Evolutionary conservation across 1,140 invertebrate genomes (phyloP), one percentile per base, ranked within the genome.

Genomic region (Apis laboriosa): DNA sequence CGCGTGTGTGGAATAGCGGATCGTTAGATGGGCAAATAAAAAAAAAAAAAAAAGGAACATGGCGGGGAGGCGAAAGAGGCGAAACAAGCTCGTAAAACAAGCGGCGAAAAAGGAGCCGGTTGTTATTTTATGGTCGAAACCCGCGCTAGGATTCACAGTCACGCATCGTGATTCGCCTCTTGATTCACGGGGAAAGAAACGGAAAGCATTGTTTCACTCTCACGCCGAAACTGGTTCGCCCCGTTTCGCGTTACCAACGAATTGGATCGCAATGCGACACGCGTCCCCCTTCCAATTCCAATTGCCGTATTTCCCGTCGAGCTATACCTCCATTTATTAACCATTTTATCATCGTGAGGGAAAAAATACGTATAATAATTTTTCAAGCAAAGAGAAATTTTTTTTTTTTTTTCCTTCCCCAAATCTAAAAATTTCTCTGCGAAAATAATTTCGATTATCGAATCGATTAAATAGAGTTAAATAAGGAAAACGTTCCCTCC

Each of bases 141-240:
- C 17, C 73, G 75, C 34, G 68, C 53, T 63, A 87, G 84, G 81
- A 89, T 89, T 84, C 84, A 79, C 83, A 81, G 84, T 87, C 84
- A 89, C 81, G 88, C 85, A 86, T 70, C 78, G 84, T 76, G 86
- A 87, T 85, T 85, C 78, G 75, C 28, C 60, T 78, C 60, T 76
- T 53, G 70, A 88, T 76, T 63, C 75, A 49, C 53, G 21, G 15
- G 66, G 43, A 77, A 87, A 86, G 85, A 88, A 88, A 87, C 71
- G 83, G 86, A 85, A 88, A 88, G 75, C 77, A 79, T 88, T 76
- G 80, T 79, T 76, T 88, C 83, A 79, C 78, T 86, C 84, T 86
- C 64, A 75, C 55, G 74, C 71, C 84, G 75, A 85, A 86, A 86
- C 63, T 82, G 63, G 73, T 77, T 77, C 67, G 71, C 61, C 63